Base-by-base conservation (phyloP, 1,140 invertebrate genomes). In the Sogatella furcifera region DNA sequence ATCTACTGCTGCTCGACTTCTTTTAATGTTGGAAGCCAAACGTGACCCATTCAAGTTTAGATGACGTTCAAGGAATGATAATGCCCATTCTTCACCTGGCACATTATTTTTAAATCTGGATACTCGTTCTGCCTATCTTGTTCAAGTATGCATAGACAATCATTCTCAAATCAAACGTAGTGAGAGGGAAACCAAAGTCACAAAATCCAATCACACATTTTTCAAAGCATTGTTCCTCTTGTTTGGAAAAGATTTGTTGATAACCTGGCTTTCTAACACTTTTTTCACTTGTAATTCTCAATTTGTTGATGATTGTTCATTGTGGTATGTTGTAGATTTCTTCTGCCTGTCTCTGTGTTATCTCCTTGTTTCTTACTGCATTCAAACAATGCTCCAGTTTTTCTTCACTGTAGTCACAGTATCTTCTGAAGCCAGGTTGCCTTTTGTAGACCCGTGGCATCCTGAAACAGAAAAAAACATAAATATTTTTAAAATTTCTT, bases 21-120 rank as follows among this genome's bases (percentile, higher is more conserved):
- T 57, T 64, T 70, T 72, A 14, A 73, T 70, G 41, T 69, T 70
- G 57, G 66, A 56, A n/a, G 64, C 60, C 41, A 65, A 44, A 63
- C 62, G 59, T 44, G 66, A 60, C 53, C 55, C 55, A 56, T 60
- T 60, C 28, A 69, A 44, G 31, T 57, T 28, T 10, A 62, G 46
- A 44, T 69, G 60, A 59, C 69, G 63, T 15, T 60, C 58, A 41
- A 70, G 55, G 62, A 70, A 71, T 11, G 31, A 54, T 62, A 62
- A 55, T 5, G 59, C 38, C 67, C 69, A 71, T 28, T 67, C 67
- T 49, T 64, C 19, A 5, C 69, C 69, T 53, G 69, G 70, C 52
- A 67, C 34, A 61, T 72, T 70, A 43, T 71, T 65, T 55, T 57
- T 62, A 55, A 69, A 69, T 62, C 58, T 44, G n/a, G 3, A 4